Base-by-base conservation (phyloP, 1,140 invertebrate genomes). In the Bradynema listronoti region DNA sequence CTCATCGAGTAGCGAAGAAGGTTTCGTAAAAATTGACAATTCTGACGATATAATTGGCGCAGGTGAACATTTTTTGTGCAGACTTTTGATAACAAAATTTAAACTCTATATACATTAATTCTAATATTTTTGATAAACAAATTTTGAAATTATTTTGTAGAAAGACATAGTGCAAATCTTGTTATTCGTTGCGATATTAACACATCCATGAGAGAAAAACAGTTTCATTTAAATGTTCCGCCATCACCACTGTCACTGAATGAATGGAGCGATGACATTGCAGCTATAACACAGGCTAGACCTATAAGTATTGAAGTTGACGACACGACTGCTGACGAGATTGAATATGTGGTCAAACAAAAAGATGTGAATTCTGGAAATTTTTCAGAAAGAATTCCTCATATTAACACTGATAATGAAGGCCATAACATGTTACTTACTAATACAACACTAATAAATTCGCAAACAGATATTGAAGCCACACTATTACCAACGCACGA, bases 1-100 rank as follows among this genome's bases (percentile, higher is more conserved):
- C 4, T 65, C 63, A 11, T 62, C 66, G 4, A 68, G 65, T 32
- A 63, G 54, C 27, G 63, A 65, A 6, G 65, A 65, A 24, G 65
- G 63, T n/a, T 65, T 65, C 30, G 65, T 65, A 5, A 65, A 65
- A 42, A 39, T 65, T n/a, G 60, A 65, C 19, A 25, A 11, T 9
- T 62, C 58, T 4, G 52, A 55, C 36, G 36, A 19, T 14, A 39
- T 14, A 14, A 14, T 19, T 39, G 14, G 19, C 36, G 19, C 36
- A 14, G 14, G 19, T 14, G 19, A 39, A 39, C n/a, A 39, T 14
- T 14, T 39, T 19, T 14, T 14, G 36, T 50, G 47, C 16, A 3
- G 47, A 32, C 34, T 19, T 5, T 19, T 25, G 16, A 30, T 4
- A 47, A 47, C 7, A 22, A 29, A 24, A 24, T 9, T 22, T 11